Conservation (phyloP, 2,797 vertebrate species). For the Paratrypauchen microcephalus region DNA sequence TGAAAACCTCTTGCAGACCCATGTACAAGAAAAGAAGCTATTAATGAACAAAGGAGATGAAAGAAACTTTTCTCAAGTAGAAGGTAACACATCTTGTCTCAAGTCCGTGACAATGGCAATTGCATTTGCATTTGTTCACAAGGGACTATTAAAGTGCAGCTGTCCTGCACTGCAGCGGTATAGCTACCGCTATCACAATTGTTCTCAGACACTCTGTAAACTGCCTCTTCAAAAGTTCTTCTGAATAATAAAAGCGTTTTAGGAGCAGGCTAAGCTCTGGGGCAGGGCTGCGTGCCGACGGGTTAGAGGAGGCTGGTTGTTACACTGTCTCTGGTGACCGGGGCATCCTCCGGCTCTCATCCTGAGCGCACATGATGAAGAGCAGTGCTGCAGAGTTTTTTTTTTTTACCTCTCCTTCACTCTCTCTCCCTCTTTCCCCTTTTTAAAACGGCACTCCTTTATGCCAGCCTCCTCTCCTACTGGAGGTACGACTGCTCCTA, state of each 20-base stretch:
- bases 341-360: constrained; percentile 72
- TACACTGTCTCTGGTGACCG: constrained; percentile 63
- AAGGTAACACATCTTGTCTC: not conserved
- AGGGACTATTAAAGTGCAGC: constrained; percentile 58
- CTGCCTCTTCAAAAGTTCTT: constrained; percentile 63
- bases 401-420: constrained; percentile 28
- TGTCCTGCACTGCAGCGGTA: constrained; percentile 53
- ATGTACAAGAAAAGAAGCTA: not conserved
- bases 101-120: constrained; percentile 33
- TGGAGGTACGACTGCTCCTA: constrained; percentile 83
- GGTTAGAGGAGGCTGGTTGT: constrained; percentile 54
- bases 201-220: constrained; percentile 58
- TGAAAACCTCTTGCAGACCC: not conserved
- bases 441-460: constrained; percentile 64
- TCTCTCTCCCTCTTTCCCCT: constrained; percentile 18
- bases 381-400: constrained; percentile 75
- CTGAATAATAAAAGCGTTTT: constrained; percentile 68
- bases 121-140: constrained; percentile 38
- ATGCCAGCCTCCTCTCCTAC: constrained; percentile 74
- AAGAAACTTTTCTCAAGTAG: not conserved
- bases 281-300: constrained; percentile 45
- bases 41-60: not conserved
- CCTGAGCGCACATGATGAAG: constrained; percentile 70
- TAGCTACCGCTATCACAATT: constrained; percentile 43
- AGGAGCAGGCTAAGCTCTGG: constrained; percentile 57